These are phyloP conservation scores for Suricata suricatta DNA, from an alignment of 2,113 vertebrate genomes.

Conservation along the genomic window DNA sequence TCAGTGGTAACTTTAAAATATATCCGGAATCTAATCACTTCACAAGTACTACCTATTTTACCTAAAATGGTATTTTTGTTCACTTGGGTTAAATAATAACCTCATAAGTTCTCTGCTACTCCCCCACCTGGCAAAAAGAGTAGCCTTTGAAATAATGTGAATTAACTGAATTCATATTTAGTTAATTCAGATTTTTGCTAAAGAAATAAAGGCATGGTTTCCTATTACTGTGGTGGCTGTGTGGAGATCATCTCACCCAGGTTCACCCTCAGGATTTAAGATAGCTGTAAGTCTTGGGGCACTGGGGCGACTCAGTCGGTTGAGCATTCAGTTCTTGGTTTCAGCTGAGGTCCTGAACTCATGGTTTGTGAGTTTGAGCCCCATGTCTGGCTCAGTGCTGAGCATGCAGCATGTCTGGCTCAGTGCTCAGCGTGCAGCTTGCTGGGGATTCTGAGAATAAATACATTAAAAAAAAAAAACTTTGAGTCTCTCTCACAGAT, in stretches of 20 bases:
- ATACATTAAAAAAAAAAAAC: too few species aligned
- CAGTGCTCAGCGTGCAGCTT: too few species aligned
- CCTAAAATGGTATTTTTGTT: background rate
- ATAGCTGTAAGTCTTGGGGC: background rate
- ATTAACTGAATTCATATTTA: background rate
- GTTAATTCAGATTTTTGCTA: conserved; percentile 2
- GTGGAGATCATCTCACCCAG: background rate
- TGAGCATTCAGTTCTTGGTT: too few species aligned
- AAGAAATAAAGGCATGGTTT: background rate
- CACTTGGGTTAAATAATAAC: background rate
- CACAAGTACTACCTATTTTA: background rate
- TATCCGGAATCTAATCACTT: background rate
- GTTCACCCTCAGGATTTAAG: background rate
- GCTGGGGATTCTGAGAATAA: too few species aligned
- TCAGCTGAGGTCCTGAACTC: too few species aligned
- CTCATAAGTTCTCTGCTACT: background rate
- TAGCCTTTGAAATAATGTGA: background rate
- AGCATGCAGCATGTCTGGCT: too few species aligned
- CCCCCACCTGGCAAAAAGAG: background rate
- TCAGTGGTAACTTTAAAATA: background rate
- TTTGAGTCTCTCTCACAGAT: background rate
- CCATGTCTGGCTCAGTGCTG: too few species aligned
- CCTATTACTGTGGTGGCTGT: background rate
- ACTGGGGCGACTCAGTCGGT: too few species aligned
- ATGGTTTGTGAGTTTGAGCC: too few species aligned